Percentiles rank a stretch among this genome's conserved stretches.
Evolutionary conservation across 2,797 vertebrate genomes (phyloP).

Genomic region (Zalophus californianus): DNA sequence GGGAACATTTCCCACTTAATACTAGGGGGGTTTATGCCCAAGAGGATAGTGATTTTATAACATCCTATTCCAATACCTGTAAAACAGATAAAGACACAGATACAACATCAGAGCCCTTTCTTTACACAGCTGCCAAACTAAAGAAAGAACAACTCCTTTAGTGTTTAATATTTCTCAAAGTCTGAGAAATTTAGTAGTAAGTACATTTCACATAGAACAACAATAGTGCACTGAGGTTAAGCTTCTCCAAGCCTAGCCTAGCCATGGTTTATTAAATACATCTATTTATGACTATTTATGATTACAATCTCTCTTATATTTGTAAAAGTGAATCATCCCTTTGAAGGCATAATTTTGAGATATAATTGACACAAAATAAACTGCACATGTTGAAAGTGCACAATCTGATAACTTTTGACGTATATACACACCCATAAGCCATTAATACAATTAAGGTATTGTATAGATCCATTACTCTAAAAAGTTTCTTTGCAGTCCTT

Average conservation of each 20-base stretch:
- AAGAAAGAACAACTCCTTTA: not conserved
- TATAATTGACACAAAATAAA: not conserved
- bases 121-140: not conserved
- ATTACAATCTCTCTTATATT: not conserved
- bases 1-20: not conserved
- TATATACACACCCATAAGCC: not conserved
- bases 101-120: not conserved
- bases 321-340: not conserved
- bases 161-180: conserved; percentile 2
- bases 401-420: not conserved
- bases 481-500: not conserved
- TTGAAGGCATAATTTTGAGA: not conserved
- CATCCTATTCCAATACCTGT: not conserved
- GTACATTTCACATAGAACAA: not conserved
- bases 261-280: not conserved
- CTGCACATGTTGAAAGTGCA: not conserved
- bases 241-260: not conserved
- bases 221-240: not conserved
- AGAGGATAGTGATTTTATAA: not conserved
- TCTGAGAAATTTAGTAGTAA: not conserved
- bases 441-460: not conserved
- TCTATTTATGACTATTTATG: not conserved
- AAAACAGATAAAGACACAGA: not conserved
- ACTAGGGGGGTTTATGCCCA: not conserved
- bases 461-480: not conserved